Base-by-base conservation (phyloP, 2,888 invertebrate species). In the Subacronicta megacephala region DNA sequence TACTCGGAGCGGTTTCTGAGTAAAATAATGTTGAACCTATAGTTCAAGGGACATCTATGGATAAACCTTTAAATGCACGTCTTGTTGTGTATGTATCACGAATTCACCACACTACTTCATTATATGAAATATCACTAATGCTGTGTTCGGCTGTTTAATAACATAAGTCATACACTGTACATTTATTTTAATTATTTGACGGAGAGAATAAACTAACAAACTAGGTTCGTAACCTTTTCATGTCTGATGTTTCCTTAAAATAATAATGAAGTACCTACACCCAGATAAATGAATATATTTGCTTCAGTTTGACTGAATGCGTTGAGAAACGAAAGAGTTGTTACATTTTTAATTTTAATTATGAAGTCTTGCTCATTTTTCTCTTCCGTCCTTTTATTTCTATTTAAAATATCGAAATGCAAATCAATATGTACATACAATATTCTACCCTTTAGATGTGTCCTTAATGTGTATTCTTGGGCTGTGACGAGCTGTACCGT, bases 361-460 rank as follows among this genome's bases (percentile, higher is more conserved):
- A 50, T n/a, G 12, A 46, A 72, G 80, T 84, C 66, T 90, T 88
- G 92, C 92, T 91, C 90, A 92, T 85, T 87, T 90, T 77, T 87
- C 66, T 66, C 58, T 82, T 87, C 92, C 90, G 90, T 90, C 92
- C 91, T 83, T 87, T 81, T 75, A 75, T 85, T 89, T 84, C 59
- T 66, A 69, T 66, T 51, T 67, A 77, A 62, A 66, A 3, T 29
- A 5, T 76, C 41, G n/a, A n/a, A n/a, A n/a, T 36, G 76, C 51
- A 46, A 57, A 40, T 62, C 65, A 65, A 51, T 62, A 54, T 57
- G 46, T 43, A 54, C 57, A 62, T 43, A 54, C 57, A 62, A 17
- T 46, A 55, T n/a, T 41, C 57, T 77, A 77, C 79, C 49, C 66
- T 76, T 78, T 82, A 83, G 78, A 81, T 77, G 77, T 84, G 80